Evolutionary conservation across 2,888 invertebrate genomes (phyloP), one percentile per base, ranked within the genome.

Genomic region (Drosophila demipolita): DNA sequence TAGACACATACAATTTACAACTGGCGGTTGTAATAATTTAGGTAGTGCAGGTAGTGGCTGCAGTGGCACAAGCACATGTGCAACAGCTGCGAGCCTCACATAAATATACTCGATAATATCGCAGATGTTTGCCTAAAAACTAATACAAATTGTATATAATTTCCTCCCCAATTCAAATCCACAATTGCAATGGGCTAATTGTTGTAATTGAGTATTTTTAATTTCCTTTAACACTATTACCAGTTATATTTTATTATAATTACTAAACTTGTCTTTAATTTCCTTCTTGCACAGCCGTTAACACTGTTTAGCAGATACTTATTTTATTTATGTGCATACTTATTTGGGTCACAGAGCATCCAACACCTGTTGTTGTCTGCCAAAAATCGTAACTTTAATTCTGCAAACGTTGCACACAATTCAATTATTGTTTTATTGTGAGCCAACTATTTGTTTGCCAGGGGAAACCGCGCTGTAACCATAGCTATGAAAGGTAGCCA

Each of bases 331-430:
- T 45, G 45, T 23, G 45, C 45, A 35, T 42, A 35, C 42, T 12
- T 66, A 53, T 53, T n/a, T 66, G 67, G 35, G 32, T 32, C 53
- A 50, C 20, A 20, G 54, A n/a, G 45, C 2, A 17, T 26, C 15
- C 49, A 6, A 58, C 83, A 83, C 83, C 90, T 89, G 83, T 83
- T 89, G 85, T 66, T 45, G 32, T 23, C 36, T 45, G 45, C 23
- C 23, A 23, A 23, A 15, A 45, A 15, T 45, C 23, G 7, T 11
- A 48, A 26, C 5, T 42, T 45, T 2, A 15, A 17, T 36, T 36
- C 40, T 33, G 20, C 33, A 23, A 64, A 36, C 32, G 33, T 20
- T 36, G 20, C 9, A 35, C 35, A 36, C 12, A 20, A n/a, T 68
- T 32, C n/a, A 9, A 12, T 12, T 35, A 20, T 36, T 64, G 61